A percentile compares a stretch with the other conserved stretches of the same genome.
Conservation (phyloP, 1,140 invertebrate species). For the Pollicipes pollicipes region DNA sequence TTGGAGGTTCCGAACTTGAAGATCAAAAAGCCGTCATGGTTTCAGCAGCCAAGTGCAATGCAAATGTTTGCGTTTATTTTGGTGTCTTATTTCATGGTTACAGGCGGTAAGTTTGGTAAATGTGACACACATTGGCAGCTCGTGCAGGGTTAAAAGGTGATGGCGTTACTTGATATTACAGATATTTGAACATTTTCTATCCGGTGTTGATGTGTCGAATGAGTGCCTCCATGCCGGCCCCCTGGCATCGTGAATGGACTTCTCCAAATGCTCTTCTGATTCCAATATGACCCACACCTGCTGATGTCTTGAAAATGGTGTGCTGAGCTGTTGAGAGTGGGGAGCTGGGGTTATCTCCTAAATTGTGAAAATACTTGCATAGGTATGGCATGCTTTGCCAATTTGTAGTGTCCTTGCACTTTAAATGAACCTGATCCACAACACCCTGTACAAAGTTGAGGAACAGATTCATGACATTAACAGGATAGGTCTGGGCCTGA, state of each 20-base stretch:
- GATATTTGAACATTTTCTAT: background rate
- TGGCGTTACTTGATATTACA: background rate
- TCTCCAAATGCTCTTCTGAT: background rate
- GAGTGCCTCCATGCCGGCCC: too few species aligned
- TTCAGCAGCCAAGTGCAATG: constrained; percentile 83
- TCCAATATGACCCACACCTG: too few species aligned
- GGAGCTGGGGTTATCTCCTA: too few species aligned
- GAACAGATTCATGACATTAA: too few species aligned
- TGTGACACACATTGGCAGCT: constrained; percentile 5
- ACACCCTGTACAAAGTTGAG: too few species aligned
- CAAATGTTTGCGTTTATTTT: constrained; percentile 74
- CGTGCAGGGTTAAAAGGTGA: background rate
- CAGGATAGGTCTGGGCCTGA: too few species aligned
- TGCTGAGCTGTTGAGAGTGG: too few species aligned
- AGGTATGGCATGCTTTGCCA: too few species aligned
- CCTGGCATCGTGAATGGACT: background rate
- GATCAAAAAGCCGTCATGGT: constrained; percentile 75
- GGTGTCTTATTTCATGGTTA: constrained; percentile 91
- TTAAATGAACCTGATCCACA: too few species aligned
- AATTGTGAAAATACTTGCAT: too few species aligned
- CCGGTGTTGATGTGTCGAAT: background rate
- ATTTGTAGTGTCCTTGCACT: too few species aligned
- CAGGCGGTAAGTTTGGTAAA: constrained; percentile 36
- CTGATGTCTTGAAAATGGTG: too few species aligned
- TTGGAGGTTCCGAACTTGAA: constrained; percentile 83